A percentile compares a stretch with the other conserved stretches of the same genome.
Evolutionary conservation across 2,888 invertebrate genomes (phyloP).

Genomic region (Mimas tiliae): DNA sequence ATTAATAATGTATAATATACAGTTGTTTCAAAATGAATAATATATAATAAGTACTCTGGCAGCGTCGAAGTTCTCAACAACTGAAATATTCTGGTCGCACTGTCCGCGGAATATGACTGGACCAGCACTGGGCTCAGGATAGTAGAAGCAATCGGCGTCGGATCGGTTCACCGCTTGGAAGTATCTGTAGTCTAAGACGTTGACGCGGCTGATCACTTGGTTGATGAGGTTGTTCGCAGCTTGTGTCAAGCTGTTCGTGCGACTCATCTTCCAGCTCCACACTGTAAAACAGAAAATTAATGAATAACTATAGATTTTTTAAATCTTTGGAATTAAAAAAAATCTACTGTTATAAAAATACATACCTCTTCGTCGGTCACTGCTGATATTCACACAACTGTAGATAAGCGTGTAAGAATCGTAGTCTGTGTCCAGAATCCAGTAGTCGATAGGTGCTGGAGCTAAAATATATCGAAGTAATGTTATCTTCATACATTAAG

Average conservation of each 20-base stretch:
- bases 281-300: slow-evolving; percentile 37
- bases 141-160: slow-evolving; percentile 44
- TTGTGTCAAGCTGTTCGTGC: slow-evolving; percentile 45
- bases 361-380: slow-evolving; percentile 25
- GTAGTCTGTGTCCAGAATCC: slow-evolving; percentile 82
- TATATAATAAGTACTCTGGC: slow-evolving; percentile 39
- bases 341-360: too few species aligned
- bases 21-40: neutral
- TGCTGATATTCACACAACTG: slow-evolving; percentile 22
- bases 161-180: slow-evolving; percentile 42
- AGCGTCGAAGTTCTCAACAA: slow-evolving; percentile 47
- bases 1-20: neutral
- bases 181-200: slow-evolving; percentile 50
- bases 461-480: slow-evolving; percentile 35
- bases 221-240: slow-evolving; percentile 39
- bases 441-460: slow-evolving; percentile 38
- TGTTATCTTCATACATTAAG: neutral
- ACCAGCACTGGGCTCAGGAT: slow-evolving; percentile 36
- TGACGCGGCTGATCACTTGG: slow-evolving; percentile 39
- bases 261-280: slow-evolving; percentile 60
- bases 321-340: too few species aligned
- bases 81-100: slow-evolving; percentile 48
- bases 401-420: slow-evolving; percentile 21
- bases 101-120: slow-evolving; percentile 51
- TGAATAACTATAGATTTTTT: slow-evolving; percentile 30